Conservation (phyloP, 1,140 invertebrate species). For the Eupristina koningsbergeri region DNA sequence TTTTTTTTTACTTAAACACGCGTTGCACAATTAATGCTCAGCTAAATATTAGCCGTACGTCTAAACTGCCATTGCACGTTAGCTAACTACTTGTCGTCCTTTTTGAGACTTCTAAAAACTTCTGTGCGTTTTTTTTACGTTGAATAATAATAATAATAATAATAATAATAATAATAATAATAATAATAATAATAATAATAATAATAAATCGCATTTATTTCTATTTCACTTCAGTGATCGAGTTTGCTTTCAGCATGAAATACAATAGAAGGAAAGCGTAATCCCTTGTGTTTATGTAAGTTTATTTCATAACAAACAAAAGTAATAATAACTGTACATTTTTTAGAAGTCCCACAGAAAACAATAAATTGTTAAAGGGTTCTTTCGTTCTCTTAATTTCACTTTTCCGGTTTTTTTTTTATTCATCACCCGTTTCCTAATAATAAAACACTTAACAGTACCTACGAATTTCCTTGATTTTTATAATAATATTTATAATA, state of each 20-base stretch:
- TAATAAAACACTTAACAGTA: constrained; percentile 46
- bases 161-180: constrained; percentile 19
- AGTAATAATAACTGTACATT: constrained; percentile 50
- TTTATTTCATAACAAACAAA: constrained; percentile 42
- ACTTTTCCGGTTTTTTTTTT: constrained; percentile 52
- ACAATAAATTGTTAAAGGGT: constrained; percentile 54
- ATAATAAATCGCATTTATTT: constrained; percentile 30
- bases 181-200: constrained; percentile 3
- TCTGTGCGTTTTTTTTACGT: constrained; percentile 52
- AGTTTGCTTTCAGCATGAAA: constrained; percentile 11
- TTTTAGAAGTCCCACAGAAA: constrained; percentile 65
- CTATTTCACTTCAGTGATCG: constrained; percentile 23
- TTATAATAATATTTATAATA: constrained; percentile 41
- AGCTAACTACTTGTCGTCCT: constrained; percentile 59
- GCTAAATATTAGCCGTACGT: constrained; percentile 47
- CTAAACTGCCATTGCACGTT: constrained; percentile 62
- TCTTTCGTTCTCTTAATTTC: constrained; percentile 24
- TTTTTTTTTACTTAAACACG: constrained; percentile 37
- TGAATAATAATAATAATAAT: constrained; percentile 25
- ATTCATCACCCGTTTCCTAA: constrained; percentile 51
- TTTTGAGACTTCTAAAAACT: constrained; percentile 66
- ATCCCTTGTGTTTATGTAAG: constrained; percentile 31
- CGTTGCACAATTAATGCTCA: constrained; percentile 40
- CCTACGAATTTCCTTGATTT: constrained; percentile 32
- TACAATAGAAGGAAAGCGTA: constrained; percentile 32